Conservation (phyloP, 2,888 invertebrate genomes). For the Athripsodes cinereus region DNA sequence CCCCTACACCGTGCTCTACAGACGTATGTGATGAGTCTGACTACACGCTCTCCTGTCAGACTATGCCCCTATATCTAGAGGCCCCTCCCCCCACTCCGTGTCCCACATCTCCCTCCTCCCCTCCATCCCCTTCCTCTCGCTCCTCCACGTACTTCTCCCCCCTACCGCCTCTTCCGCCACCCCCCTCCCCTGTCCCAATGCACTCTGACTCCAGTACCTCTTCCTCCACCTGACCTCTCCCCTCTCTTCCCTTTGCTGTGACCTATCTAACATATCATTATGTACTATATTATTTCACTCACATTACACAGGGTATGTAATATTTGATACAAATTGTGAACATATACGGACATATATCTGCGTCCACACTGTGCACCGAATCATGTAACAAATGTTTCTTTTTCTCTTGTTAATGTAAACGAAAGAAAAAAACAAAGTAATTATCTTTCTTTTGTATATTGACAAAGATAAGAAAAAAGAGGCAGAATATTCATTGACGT, state of each 20-base stretch:
- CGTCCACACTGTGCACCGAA: too few species aligned
- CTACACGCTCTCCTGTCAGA: slow-evolving; percentile 37
- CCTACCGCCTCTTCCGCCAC: slow-evolving; percentile 73
- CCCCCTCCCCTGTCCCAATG: slow-evolving; percentile 72
- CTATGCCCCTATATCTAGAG: slow-evolving; percentile 37
- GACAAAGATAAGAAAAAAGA: too few species aligned
- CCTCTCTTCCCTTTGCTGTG: slow-evolving; percentile 12
- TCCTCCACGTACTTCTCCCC: slow-evolving; percentile 76
- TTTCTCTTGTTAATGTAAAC: too few species aligned
- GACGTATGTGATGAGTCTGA: slow-evolving; percentile 91
- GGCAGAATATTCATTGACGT: too few species aligned
- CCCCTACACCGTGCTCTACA: slow-evolving; percentile 91
- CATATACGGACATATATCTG: too few species aligned
- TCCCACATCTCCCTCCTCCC: slow-evolving; percentile 59
- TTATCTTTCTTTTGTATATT: too few species aligned
- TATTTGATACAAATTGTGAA: too few species aligned
- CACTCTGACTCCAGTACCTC: slow-evolving; percentile 34
- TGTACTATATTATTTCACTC: too few species aligned
- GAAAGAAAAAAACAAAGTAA: too few species aligned
- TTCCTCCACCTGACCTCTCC: slow-evolving; percentile 21
- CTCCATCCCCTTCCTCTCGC: slow-evolving; percentile 60
- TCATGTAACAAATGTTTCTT: too few species aligned
- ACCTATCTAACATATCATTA: too few species aligned
- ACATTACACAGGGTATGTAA: too few species aligned
- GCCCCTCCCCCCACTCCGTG: slow-evolving; percentile 73